Base-by-base conservation (phyloP, 30 jellyfish, hydroid and myxozoan genomes). In the Aurelia coerulea region DNA sequence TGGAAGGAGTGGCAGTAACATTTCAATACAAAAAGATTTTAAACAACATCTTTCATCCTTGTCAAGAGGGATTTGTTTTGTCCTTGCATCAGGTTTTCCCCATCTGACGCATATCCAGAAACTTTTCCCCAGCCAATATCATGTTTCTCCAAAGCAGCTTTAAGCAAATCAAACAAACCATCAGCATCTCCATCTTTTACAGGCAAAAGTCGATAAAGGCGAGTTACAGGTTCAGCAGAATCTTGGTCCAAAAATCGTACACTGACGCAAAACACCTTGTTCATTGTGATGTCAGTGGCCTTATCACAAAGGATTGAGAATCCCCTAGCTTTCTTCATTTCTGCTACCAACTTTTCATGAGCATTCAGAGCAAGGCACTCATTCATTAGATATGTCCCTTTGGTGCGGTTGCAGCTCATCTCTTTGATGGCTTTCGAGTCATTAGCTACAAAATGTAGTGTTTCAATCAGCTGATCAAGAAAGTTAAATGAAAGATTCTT, bases 21-120 rank as follows among this genome's bases (percentile, higher is more conserved):
- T 74, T 69, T 81, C 53, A 81, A 32, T 15, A 81, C 73, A 63
- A 32, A 81, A 17, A 81, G 73, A 33, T 69, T 68, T 18, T 78
- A 78, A 11, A 53, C 56, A 17, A 60, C 70, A 69, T 6, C 76
- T 81, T 81, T 49, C 76, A 81, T 81, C 54, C 84, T 54, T 68
- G 91, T 53, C 31, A 69, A 59, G 31, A 69, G 32, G n/a, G 91
- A 81, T 32, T 81, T 69, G 17, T 42, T 66, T 31, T 6, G 23
- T 13, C 83, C 85, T 60, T 83, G 87, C 92, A 72, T 83, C 68
- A 83, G 5, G 86, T 34, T 83, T 69, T 83, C 79, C 3, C 76
- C 79, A 83, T 72, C 92, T 23, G 76, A 83, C 4, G 92, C 92
- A 54, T 71, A 83, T n/a, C 92, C 92, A 19, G 59, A 16, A 13